A percentile compares a stretch with the other conserved stretches of the same genome.
Evolutionary conservation across 2,797 vertebrate genomes (phyloP).

Genomic region (Parotocinclus haroldoi): DNA sequence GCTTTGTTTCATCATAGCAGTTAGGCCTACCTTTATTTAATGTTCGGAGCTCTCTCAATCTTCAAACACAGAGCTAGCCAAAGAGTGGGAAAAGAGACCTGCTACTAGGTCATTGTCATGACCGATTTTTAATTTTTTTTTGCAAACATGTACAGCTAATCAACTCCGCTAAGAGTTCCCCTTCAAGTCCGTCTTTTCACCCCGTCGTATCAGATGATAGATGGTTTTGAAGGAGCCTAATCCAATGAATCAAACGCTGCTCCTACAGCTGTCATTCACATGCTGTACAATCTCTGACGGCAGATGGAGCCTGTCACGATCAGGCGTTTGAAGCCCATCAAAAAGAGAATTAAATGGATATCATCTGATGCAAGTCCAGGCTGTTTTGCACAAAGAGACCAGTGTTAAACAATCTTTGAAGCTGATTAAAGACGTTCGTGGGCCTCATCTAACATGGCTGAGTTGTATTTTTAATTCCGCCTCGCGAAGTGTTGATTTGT

Average conservation of each 20-base stretch:
- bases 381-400: conserved; percentile 36
- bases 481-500: conserved; percentile 27
- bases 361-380: conserved; percentile 44
- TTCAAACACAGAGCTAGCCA: conserved; percentile 32
- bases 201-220: neutral
- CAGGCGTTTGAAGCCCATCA: conserved; percentile 53
- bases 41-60: conserved; percentile 15
- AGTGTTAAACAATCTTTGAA: conserved; percentile 47
- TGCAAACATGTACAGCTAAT: conserved; percentile 3
- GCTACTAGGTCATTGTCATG: neutral
- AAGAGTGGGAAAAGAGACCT: neutral
- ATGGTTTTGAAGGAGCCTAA: conserved; percentile 15
- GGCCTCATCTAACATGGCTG: conserved; percentile 32
- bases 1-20: conserved; percentile 17
- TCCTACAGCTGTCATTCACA: conserved; percentile 42
- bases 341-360: conserved; percentile 53
- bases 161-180: neutral
- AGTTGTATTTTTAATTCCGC: conserved; percentile 12
- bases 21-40: conserved; percentile 38
- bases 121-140: neutral
- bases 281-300: conserved; percentile 43
- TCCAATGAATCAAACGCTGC: conserved; percentile 32
- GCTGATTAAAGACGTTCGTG: conserved; percentile 45
- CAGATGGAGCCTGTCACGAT: conserved; percentile 47
- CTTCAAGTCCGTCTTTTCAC: no score